These are phyloP conservation scores for Sericinus montela DNA, from an alignment of 2,888 invertebrate species.

Conservation along the genomic window DNA sequence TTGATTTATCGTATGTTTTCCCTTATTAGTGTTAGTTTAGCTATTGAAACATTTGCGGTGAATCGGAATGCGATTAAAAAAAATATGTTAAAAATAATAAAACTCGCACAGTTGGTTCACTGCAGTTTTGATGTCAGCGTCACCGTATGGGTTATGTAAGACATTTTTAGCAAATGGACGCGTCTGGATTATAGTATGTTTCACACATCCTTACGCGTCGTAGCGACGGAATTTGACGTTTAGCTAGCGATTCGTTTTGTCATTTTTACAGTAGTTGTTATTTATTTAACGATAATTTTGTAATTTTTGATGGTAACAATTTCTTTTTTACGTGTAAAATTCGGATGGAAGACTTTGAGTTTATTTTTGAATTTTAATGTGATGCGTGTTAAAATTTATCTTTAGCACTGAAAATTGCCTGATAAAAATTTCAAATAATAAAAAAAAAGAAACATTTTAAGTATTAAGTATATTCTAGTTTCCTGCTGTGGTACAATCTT, in stretches of 20 bases:
- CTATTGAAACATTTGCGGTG: conserved; percentile 1
- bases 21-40: background rate
- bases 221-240: conserved; percentile 2
- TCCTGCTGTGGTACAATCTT: background rate
- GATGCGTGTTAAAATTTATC: too few relatives aligned
- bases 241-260: conserved; percentile 2
- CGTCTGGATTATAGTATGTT: conserved; percentile 19
- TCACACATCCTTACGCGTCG: conserved; percentile 16
- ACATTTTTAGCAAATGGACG: conserved; percentile 6
- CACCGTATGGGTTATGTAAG: conserved; percentile 12
- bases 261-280: background rate
- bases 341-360: too few relatives aligned
- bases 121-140: conserved; percentile 1
- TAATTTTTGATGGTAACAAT: background rate
- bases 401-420: too few relatives aligned
- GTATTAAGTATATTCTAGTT: background rate
- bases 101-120: conserved; percentile 8
- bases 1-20: background rate
- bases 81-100: conserved; percentile 18
- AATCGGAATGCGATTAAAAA: conserved; percentile 15
- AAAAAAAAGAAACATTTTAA: background rate
- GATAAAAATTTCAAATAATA: too few relatives aligned
- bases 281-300: conserved; percentile 1
- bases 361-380: too few relatives aligned
- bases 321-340: background rate